Conservation (phyloP, 2,888 invertebrate species). For the Molanna angustata region DNA sequence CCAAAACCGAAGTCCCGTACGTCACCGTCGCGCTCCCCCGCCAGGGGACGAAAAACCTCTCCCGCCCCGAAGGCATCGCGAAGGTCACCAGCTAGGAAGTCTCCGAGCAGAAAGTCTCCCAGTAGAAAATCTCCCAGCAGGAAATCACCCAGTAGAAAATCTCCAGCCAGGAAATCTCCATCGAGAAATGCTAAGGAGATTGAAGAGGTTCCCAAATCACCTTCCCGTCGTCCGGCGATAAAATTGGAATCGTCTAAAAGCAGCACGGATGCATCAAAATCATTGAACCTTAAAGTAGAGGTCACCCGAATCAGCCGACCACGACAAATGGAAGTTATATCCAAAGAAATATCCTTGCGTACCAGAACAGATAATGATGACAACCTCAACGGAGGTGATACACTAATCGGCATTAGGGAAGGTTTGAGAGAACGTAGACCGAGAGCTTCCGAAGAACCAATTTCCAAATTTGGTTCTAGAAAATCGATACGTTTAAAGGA, state of each 20-base stretch:
- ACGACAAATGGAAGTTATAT: constrained; percentile 43
- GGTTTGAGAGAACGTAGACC: constrained; percentile 40
- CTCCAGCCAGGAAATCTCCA: constrained; percentile 54
- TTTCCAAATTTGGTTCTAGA: constrained; percentile 41
- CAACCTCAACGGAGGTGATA: constrained; percentile 9
- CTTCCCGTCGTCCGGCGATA: constrained; percentile 42
- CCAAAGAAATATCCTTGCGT: constrained; percentile 40
- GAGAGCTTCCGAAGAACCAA: constrained; percentile 41
- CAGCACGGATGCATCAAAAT: background rate
- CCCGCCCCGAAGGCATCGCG: constrained; percentile 19
- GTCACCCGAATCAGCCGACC: constrained; percentile 37
- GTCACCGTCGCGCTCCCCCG: constrained; percentile 51
- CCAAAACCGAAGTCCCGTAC: constrained; percentile 41
- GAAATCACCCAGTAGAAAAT: constrained; percentile 48
- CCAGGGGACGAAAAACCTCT: constrained; percentile 30
- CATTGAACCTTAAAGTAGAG: constrained; percentile 38
- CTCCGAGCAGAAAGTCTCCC: constrained; percentile 54
- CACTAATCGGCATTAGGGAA: background rate
- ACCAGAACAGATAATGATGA: background rate
- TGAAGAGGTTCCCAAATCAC: constrained; percentile 41
- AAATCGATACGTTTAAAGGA: constrained; percentile 46
- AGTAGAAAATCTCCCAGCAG: constrained; percentile 44
- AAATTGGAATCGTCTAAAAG: constrained; percentile 36
- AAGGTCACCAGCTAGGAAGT: constrained; percentile 46
- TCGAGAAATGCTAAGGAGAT: constrained; percentile 43